These are phyloP conservation scores for Stegostoma tigrinum DNA, from an alignment of 2,113 vertebrate species.

Conservation along the genomic window DNA sequence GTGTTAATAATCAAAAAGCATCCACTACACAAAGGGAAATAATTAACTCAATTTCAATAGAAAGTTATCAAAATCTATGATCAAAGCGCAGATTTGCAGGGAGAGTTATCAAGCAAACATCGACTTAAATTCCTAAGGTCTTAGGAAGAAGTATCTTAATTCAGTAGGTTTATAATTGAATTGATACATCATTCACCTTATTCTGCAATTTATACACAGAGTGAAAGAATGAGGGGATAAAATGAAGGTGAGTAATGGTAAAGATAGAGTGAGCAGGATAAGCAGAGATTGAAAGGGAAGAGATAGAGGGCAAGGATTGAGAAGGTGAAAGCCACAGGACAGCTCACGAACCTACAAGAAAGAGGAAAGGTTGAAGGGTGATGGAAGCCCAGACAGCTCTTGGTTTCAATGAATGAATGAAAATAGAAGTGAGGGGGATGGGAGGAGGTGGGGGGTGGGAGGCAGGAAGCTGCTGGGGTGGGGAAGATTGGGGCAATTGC, in stretches of 20 bases:
- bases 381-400: no score
- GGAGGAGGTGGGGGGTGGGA: no score
- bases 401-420: no score
- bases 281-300: no score
- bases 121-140: not conserved
- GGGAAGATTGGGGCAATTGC: not conserved
- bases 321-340: no score
- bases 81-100: not conserved
- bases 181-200: not conserved
- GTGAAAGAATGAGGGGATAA: no score
- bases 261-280: no score
- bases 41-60: not conserved
- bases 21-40: not conserved
- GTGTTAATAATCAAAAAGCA: not conserved
- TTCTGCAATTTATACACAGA: not conserved
- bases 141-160: not conserved
- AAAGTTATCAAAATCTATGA: not conserved
- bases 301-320: no score
- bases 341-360: no score
- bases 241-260: no score
- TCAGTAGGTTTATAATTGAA: not conserved
- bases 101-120: not conserved
- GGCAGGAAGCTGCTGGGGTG: not conserved
- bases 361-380: no score
- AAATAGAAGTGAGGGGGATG: no score